Evolutionary conservation across 2,113 vertebrate genomes (phyloP).

Genomic region (Megaceryle torquata): DNA sequence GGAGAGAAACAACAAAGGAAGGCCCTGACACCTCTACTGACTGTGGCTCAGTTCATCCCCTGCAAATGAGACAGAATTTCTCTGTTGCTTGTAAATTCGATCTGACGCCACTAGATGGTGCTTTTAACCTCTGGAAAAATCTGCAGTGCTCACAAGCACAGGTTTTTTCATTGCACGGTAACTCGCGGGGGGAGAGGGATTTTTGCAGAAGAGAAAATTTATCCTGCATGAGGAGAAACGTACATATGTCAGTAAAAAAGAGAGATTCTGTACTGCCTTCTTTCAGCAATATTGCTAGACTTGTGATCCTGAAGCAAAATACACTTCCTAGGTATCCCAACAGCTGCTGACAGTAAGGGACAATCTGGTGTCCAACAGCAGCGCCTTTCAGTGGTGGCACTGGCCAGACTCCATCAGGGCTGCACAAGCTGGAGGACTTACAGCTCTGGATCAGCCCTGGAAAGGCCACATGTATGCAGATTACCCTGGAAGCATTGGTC

Average conservation of each 20-base stretch:
- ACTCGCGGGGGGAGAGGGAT: background rate
- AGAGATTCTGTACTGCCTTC: background rate
- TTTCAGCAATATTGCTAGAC: background rate
- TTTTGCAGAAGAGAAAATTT: background rate
- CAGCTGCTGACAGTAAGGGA: conserved; percentile 19
- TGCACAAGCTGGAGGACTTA: background rate
- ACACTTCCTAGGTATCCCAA: background rate
- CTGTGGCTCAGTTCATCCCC: accelerated
- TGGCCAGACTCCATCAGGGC: conserved; percentile 3
- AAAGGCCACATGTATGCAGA: background rate
- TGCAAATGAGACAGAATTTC: background rate
- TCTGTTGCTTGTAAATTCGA: background rate
- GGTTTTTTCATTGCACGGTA: accelerated
- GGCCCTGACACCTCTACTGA: background rate
- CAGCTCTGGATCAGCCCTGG: background rate
- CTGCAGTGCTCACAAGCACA: accelerated
- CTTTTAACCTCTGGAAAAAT: background rate
- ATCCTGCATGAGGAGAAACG: background rate
- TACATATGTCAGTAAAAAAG: accelerated
- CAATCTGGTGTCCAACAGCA: conserved; percentile 26
- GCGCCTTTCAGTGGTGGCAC: background rate
- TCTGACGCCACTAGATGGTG: conserved; percentile 52
- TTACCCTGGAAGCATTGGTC: background rate
- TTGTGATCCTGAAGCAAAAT: background rate
- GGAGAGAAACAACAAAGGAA: background rate